These are phyloP conservation scores for Potamarius usumacintae DNA, from an alignment of 2,113 vertebrate genomes.

Conservation along the genomic window DNA sequence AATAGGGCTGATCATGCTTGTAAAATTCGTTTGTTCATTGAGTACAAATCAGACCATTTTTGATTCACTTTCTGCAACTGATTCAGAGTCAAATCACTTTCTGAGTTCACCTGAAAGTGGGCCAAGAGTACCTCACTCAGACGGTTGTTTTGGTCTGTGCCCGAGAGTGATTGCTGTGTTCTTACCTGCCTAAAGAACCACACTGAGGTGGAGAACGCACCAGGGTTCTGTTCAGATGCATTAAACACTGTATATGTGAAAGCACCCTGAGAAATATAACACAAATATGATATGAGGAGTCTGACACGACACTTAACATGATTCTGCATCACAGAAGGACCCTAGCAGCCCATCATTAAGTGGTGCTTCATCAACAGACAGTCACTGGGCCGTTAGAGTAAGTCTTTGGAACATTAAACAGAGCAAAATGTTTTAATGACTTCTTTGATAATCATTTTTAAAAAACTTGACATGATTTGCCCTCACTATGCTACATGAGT, in stretches of 20 bases:
- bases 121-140: not conserved
- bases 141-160: not conserved
- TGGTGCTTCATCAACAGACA: constrained; percentile 71
- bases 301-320: not conserved
- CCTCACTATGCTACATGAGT: not conserved
- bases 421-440: not conserved
- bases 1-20: not conserved
- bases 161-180: not conserved
- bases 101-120: not conserved
- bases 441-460: not conserved
- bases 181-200: not conserved
- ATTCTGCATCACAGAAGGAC: constrained; percentile 80
- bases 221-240: not conserved
- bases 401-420: constrained; percentile 53
- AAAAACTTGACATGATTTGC: not conserved
- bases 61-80: not conserved
- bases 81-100: not conserved
- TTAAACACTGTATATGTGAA: constrained; percentile 3
- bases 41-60: not conserved
- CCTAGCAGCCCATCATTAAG: constrained; percentile 86
- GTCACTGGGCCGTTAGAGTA: constrained; percentile 94
- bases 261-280: not conserved
- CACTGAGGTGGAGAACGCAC: not conserved
- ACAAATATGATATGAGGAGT: not conserved
- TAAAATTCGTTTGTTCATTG: not conserved